Evolutionary conservation across 1,140 invertebrate genomes (phyloP).

Genomic region (Leptonema lineaticorne): DNA sequence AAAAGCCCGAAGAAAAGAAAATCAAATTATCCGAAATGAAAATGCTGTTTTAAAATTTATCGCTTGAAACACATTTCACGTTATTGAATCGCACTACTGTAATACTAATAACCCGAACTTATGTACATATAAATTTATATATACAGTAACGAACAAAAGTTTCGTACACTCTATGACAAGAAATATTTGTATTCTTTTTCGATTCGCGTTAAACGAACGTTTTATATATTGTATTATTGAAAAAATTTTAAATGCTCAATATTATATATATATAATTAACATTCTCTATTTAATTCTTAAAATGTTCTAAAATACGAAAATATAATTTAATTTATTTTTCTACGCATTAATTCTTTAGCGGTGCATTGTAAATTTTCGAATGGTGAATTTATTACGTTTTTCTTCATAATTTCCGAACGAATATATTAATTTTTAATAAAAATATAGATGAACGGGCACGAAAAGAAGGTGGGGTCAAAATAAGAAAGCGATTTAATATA

Average conservation of each 20-base stretch:
- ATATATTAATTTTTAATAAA: slow-evolving; percentile 14
- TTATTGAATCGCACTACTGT: slow-evolving; percentile 39
- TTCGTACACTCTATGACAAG: not conserved
- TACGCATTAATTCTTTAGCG: not conserved
- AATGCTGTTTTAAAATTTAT: slow-evolving; percentile 43
- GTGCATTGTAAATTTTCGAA: not conserved
- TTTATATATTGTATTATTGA: no score
- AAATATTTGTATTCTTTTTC: no score
- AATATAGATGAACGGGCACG: not conserved
- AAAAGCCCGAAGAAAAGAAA: slow-evolving; percentile 36
- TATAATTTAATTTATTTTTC: no score
- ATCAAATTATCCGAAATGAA: slow-evolving; percentile 40
- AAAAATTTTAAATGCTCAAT: no score
- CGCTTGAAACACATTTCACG: slow-evolving; percentile 38
- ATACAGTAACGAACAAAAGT: not conserved
- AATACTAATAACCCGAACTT: slow-evolving; percentile 34
- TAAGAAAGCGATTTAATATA: not conserved
- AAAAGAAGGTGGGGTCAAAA: not conserved
- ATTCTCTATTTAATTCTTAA: not conserved
- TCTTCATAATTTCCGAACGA: not conserved
- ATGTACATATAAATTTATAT: no score
- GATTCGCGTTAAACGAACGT: no score
- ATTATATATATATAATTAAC: not conserved
- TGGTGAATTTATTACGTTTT: slow-evolving; percentile 8
- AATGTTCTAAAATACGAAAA: no score